Evolutionary conservation across 1,140 invertebrate genomes (phyloP), one percentile per base, ranked within the genome.

Genomic region (Steinernema feltiae): DNA sequence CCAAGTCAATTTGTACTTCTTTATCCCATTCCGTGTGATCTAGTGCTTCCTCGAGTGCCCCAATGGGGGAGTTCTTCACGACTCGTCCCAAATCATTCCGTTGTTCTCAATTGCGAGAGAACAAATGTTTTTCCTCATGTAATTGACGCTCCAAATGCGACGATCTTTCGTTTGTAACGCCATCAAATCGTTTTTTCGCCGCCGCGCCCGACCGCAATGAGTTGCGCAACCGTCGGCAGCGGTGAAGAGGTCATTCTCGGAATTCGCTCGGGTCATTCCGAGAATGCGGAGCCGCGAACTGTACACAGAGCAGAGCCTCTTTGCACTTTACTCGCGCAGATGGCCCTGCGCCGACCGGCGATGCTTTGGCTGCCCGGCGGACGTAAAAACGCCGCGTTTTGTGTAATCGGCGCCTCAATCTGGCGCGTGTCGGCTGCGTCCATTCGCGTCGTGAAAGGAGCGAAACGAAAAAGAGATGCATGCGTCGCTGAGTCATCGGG

Each of bases 61-160:
- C 35, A 41, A 41, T 41, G 7, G 18, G 35, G 35, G 24, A 27
- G 53, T 27, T 18, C 12, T 63, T 63, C 24, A 17, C 24, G 12
- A 7, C 7, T 27, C 7, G 53, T 41, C 35, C 35, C 35, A 63
- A 27, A n/a, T 27, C 12, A 21, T 63, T 63, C 3, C 24, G 53
- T 15, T n/a, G n/a, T n/a, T n/a, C n/a, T n/a, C n/a, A n/a, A n/a
- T n/a, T 21, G 53, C 53, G 53, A 7, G 35, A 41, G 18, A 41
- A 41, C 7, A 41, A 7, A 18, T 63, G 12, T 17, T 63, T 63
- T 63, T 63, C 15, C 3, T 63, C 12, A 3, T 27, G 53, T 63
- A 63, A 63, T 63, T 63, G 53, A 63, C 24, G 53, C 53, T 63
- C 53, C 53, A 63, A 63, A 63, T 63, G 53, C 24, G 53, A 63